Evolutionary conservation across 2,888 invertebrate genomes (phyloP).

Genomic region (Julus scandinavius): DNA sequence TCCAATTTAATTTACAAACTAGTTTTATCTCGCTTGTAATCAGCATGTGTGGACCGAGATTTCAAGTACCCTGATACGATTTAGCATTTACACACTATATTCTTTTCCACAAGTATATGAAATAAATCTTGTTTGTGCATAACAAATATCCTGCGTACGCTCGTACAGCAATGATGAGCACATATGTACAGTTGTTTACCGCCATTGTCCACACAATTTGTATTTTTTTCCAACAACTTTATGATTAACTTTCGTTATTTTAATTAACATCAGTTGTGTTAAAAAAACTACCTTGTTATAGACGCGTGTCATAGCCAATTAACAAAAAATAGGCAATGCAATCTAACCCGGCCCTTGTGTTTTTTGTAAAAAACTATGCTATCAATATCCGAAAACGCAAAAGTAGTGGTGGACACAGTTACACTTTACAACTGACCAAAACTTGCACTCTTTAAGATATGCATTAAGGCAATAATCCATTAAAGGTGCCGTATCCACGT

Average conservation of each 20-base stretch:
- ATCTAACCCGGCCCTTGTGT: neutral
- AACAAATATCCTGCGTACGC: neutral
- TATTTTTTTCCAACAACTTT: neutral
- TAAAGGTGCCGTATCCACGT: neutral
- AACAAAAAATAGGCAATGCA: neutral
- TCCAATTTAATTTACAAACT: constrained; percentile 26
- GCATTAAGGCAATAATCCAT: neutral
- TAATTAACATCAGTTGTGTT: neutral
- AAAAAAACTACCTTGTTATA: neutral
- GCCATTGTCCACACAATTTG: neutral
- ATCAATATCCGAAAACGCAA: neutral
- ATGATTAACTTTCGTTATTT: neutral
- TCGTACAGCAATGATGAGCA: neutral
- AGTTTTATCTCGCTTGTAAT: constrained; percentile 34
- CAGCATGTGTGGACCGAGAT: neutral
- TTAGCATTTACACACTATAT: neutral
- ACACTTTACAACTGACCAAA: constrained; percentile 16
- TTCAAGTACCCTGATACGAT: neutral
- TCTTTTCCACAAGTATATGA: neutral
- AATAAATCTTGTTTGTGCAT: neutral
- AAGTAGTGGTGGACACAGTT: neutral
- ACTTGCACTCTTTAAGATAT: neutral
- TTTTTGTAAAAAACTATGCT: neutral
- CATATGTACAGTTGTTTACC: neutral
- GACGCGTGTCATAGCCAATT: neutral